Percentiles rank a stretch among this genome's conserved stretches.
Conservation (phyloP, 2,888 invertebrate species). For the Adela reaumurella region DNA sequence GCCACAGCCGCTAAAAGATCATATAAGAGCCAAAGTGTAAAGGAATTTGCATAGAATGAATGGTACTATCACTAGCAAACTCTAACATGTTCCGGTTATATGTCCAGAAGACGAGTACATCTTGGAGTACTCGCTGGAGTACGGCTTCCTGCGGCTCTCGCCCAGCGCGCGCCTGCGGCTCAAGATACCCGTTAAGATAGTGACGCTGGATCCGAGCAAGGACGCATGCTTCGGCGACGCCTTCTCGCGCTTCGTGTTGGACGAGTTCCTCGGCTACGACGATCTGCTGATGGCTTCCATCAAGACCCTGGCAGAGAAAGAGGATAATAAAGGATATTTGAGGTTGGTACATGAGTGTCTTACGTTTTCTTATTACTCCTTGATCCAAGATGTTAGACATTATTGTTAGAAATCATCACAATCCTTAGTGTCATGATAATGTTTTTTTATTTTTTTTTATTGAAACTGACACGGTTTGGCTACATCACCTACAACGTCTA, state of each 20-base stretch:
- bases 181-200: conserved; percentile 88
- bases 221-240: conserved; percentile 93
- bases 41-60: too few species aligned
- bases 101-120: conserved; percentile 90
- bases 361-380: too few species aligned
- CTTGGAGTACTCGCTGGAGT: conserved; percentile 95
- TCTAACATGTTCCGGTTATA: conserved; percentile 20
- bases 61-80: background rate
- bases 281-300: conserved; percentile 96
- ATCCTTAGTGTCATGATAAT: too few species aligned
- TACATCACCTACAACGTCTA: too few species aligned
- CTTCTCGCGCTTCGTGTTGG: conserved; percentile 84
- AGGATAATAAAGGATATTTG: conserved; percentile 93
- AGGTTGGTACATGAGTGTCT: conserved; percentile 44
- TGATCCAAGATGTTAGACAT: too few species aligned
- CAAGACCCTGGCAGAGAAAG: conserved; percentile 90
- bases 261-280: conserved; percentile 94
- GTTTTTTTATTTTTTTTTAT: too few species aligned
- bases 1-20: too few species aligned
- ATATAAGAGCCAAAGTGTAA: too few species aligned
- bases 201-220: conserved; percentile 79
- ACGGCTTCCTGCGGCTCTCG: conserved; percentile 90
- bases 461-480: too few species aligned
- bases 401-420: too few species aligned
- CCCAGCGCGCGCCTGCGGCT: conserved; percentile 80